Percentiles rank a stretch among this genome's conserved stretches.
phyloP scores from a whole-genome alignment of 2,888 invertebrate genomes.

The Leptarthrus brevirostris region DNA sequence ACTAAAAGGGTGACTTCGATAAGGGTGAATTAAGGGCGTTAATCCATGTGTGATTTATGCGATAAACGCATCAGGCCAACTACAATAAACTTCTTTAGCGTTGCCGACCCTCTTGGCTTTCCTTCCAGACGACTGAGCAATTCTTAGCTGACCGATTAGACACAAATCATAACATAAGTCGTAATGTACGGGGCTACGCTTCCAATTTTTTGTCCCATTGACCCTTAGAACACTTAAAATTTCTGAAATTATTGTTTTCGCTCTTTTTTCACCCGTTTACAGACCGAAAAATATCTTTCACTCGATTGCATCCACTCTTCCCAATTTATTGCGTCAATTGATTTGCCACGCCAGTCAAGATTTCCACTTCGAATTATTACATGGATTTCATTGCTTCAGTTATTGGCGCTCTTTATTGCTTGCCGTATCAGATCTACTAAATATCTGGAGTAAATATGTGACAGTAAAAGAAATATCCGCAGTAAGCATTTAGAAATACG shows the following conservation, averaged over 20 bases:
- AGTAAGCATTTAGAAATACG: no score
- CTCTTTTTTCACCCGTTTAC: slow-evolving; percentile 43
- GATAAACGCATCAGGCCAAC: slow-evolving; percentile 30
- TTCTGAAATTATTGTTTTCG: slow-evolving; percentile 51
- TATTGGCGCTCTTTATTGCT: no score
- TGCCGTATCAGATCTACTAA: no score
- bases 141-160: slow-evolving; percentile 54
- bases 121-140: slow-evolving; percentile 51
- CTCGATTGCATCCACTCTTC: slow-evolving; percentile 50
- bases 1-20: slow-evolving; percentile 37
- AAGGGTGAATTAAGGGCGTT: slow-evolving; percentile 48
- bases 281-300: slow-evolving; percentile 49
- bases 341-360: no score
- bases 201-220: slow-evolving; percentile 47
- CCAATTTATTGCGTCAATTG: slow-evolving; percentile 44
- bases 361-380: no score
- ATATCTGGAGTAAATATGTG: no score
- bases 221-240: slow-evolving; percentile 41
- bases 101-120: slow-evolving; percentile 34
- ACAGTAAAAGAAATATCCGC: no score
- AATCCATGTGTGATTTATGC: slow-evolving; percentile 54
- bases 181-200: slow-evolving; percentile 20
- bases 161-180: slow-evolving; percentile 55
- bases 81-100: slow-evolving; percentile 2
- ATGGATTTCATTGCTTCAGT: no score